Percentiles rank a stretch among this genome's conserved stretches.
Evolutionary conservation across 2,797 vertebrate genomes (phyloP).

Genomic region (Epinephelus awoara): DNA sequence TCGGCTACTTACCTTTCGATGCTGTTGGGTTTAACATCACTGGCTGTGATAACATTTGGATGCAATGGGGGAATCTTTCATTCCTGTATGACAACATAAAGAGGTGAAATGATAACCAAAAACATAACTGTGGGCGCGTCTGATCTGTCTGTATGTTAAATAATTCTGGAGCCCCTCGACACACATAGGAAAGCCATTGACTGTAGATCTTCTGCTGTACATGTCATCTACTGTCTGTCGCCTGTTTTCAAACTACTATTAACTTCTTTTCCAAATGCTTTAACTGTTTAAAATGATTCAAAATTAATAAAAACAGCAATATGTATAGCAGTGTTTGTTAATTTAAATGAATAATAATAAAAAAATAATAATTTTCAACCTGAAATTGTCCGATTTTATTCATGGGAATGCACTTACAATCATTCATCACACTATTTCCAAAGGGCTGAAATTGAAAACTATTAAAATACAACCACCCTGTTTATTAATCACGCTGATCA

Average conservation of each 20-base stretch:
- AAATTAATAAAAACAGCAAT: slow-evolving; percentile 90
- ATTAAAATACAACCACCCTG: not conserved
- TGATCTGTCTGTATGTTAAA: slow-evolving; percentile 72
- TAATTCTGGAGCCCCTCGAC: slow-evolving; percentile 69
- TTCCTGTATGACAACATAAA: slow-evolving; percentile 40
- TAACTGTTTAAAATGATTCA: slow-evolving; percentile 86
- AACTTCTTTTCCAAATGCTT: slow-evolving; percentile 85
- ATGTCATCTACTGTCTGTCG: slow-evolving; percentile 82
- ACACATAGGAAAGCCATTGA: slow-evolving; percentile 86
- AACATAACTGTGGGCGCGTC: slow-evolving; percentile 68
- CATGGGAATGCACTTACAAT: not conserved
- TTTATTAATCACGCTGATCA: not conserved
- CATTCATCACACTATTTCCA: not conserved
- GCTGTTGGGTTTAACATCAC: slow-evolving; percentile 48
- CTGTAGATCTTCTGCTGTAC: slow-evolving; percentile 85
- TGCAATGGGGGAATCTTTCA: slow-evolving; percentile 31
- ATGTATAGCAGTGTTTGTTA: slow-evolving; percentile 90
- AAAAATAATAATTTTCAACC: slow-evolving; percentile 79
- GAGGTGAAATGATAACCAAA: slow-evolving; percentile 72
- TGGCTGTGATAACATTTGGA: not conserved
- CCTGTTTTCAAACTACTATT: slow-evolving; percentile 78
- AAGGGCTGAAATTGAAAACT: not conserved
- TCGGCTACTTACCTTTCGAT: slow-evolving; percentile 54
- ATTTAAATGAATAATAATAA: slow-evolving; percentile 87
- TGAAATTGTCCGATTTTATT: slow-evolving; percentile 58